These are phyloP conservation scores for Enteromius mattozi DNA, from an alignment of 2,797 vertebrate species.

Conservation along the genomic window DNA sequence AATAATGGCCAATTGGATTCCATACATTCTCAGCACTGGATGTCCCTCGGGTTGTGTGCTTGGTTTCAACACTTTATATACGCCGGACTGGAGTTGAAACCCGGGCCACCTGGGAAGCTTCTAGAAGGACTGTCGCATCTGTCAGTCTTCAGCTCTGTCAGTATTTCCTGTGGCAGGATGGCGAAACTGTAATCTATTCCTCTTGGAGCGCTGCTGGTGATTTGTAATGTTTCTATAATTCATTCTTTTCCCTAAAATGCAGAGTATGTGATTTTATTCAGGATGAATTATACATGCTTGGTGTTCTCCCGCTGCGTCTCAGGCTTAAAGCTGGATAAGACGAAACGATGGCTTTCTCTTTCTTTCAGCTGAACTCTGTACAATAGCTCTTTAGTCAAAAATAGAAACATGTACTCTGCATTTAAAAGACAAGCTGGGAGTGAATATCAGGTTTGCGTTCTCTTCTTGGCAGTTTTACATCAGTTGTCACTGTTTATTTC, in stretches of 20 bases:
- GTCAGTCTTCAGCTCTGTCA: constrained; percentile 37
- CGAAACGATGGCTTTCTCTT: constrained; percentile 5
- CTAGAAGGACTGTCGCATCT: constrained; percentile 3
- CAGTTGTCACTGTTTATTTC: neutral
- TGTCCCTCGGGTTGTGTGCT: constrained; percentile 12
- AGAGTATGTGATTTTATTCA: constrained; percentile 27
- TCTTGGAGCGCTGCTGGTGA: constrained; percentile 34
- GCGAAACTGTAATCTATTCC: constrained; percentile 16
- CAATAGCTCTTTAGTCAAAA: constrained; percentile 29
- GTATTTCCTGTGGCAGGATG: neutral
- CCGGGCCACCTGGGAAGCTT: neutral
- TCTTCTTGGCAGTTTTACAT: neutral
- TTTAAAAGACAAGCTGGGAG: constrained; percentile 19
- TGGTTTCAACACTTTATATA: constrained; percentile 17
- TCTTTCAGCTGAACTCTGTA: constrained; percentile 20
- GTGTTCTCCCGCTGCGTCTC: constrained; percentile 34
- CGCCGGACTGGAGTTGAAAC: constrained; percentile 25
- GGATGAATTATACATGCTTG: constrained; percentile 31
- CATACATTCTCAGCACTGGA: constrained; percentile 15
- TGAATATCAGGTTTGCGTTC: neutral
- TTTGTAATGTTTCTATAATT: constrained; percentile 51
- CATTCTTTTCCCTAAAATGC: constrained; percentile 44
- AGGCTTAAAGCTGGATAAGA: constrained; percentile 31
- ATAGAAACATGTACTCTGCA: constrained; percentile 23
- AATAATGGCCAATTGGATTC: constrained; percentile 40